phyloP scores from a whole-genome alignment of 92 coral and sea anemone genomes.

The Chrysogorgia sp. region DNA sequence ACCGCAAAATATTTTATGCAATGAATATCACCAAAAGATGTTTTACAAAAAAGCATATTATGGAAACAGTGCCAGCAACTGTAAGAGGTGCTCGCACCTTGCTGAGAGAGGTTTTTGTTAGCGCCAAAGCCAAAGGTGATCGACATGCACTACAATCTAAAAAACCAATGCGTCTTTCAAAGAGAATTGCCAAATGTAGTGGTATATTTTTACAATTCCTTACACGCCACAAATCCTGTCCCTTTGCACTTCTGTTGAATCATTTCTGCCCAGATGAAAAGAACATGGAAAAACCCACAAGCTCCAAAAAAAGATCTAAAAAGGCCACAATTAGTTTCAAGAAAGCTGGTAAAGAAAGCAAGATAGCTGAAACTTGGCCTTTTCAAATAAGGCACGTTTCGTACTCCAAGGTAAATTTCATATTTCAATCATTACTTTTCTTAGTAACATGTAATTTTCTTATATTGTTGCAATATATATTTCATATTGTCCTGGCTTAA shows the following conservation, averaged over 20 bases:
- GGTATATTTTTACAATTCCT: constrained; percentile 51
- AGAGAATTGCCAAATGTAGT: constrained; percentile 47
- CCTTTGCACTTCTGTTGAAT: constrained; percentile 52
- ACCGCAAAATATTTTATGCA: not conserved
- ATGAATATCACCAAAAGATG: constrained; percentile 24
- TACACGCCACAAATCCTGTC: constrained; percentile 64
- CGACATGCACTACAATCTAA: not conserved
- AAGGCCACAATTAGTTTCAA: too few relatives aligned
- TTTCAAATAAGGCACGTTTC: too few relatives aligned
- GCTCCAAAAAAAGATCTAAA: not conserved
- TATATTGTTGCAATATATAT: too few relatives aligned
- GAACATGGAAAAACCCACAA: not conserved
- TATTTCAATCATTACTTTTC: too few relatives aligned
- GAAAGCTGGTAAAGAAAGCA: too few relatives aligned
- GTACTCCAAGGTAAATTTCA: too few relatives aligned
- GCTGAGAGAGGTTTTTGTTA: constrained; percentile 52
- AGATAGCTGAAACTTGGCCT: too few relatives aligned
- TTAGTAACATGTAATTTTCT: too few relatives aligned
- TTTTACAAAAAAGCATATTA: constrained; percentile 58
- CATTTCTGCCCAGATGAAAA: constrained; percentile 56
- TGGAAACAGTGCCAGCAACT: constrained; percentile 53
- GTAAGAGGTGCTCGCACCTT: constrained; percentile 60
- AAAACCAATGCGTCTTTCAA: constrained; percentile 54
- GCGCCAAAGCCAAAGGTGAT: not conserved
- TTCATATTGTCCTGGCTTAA: too few relatives aligned